Evolutionary conservation across 2,797 vertebrate species (phyloP).

Genomic region (Setipinna tenuifilis): DNA sequence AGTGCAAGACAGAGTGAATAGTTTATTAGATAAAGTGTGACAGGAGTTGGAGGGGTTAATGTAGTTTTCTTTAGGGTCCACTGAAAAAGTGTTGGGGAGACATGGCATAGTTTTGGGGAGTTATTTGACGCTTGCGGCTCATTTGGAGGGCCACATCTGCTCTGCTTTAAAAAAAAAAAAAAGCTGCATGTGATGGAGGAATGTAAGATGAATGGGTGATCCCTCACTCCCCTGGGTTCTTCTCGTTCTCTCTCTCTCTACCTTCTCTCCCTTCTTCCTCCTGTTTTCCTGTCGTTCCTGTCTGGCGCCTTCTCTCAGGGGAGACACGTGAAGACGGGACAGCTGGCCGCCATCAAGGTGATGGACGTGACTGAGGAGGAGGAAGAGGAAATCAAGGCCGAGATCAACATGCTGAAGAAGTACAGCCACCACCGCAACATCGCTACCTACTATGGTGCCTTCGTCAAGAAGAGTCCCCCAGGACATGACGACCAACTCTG

Average conservation of each 20-base stretch:
- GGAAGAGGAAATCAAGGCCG: constrained; percentile 94
- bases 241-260: constrained; percentile 8
- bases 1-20: not conserved
- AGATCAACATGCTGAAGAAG: constrained; percentile 97
- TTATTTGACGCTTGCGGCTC: not conserved
- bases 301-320: constrained; percentile 63
- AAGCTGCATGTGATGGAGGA: not conserved
- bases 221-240: not conserved
- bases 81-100: not conserved
- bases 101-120: not conserved
- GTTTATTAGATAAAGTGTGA: constrained; percentile 9
- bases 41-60: not conserved
- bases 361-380: constrained; percentile 97
- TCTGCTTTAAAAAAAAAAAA: not conserved
- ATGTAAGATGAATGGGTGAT: not conserved
- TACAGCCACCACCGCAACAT: constrained; percentile 96
- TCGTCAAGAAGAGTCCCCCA: constrained; percentile 93
- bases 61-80: not conserved
- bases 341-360: constrained; percentile 95
- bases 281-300: too few species aligned
- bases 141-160: constrained; percentile 9
- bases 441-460: constrained; percentile 94
- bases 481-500: constrained; percentile 93
- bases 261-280: constrained; percentile 38
- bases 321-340: constrained; percentile 83